Evolutionary conservation across 2,888 invertebrate species (phyloP), one percentile per base, ranked within the genome.

Genomic region (Dioctria linearis): DNA sequence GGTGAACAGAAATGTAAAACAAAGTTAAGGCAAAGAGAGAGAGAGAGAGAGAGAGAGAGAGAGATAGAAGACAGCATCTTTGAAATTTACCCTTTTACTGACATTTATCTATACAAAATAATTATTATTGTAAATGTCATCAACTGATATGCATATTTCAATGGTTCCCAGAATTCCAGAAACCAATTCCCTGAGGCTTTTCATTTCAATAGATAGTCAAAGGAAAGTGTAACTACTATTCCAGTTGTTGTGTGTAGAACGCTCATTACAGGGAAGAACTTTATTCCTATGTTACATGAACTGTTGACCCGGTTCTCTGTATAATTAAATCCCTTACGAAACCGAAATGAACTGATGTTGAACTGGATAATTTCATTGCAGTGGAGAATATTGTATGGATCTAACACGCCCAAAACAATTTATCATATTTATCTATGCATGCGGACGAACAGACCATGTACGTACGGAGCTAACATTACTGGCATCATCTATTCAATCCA

Each of bases 301-400:
- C n/a, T 13, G 66, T 66, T 65, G 66, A 43, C 66, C 66, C 42
- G 43, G 40, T 66, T 66, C 66, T 11, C n/a, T 66, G 66, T 66
- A 25, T 25, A 66, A 66, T 42, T 66, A 66, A 66, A 66, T 40
- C 66, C 42, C 40, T 42, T 40, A 66, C 37, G 66, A 13, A n/a
- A n/a, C 42, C 42, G 61, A 66, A 66, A 13, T 66, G 66, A 66
- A 66, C 66, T 42, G 42, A 13, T 25, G 25, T 25, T 66, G 42
- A n/a, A 66, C 66, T 66, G 66, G 66, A 66, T 66, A 66, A 66
- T 66, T 66, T 42, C 66, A 66, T 66, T 66, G 40, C 39, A 42
- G 5, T 66, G 6, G 42, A 25, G 25, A 11, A 42, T 8, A 42
- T 13, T 66, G 66, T 46, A 46, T 42, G 46, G n/a, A 43, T 67